Conservation (phyloP, 53 echinoderm and acorn worm genomes). For the Hippasteria phrygiana region DNA sequence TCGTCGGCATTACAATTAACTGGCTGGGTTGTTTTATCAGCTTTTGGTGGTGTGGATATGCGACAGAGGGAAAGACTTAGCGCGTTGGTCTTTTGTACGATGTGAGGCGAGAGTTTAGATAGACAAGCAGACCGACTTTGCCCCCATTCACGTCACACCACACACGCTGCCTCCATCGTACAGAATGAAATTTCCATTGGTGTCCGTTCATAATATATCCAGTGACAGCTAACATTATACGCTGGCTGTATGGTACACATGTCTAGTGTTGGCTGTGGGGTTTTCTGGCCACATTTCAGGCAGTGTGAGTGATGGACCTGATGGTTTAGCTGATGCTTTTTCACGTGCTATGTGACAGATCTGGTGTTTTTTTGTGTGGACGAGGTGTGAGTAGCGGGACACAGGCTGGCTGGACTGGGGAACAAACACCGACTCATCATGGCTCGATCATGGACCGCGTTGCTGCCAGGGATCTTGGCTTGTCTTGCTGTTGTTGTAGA, state of each 20-base stretch:
- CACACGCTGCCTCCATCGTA: conserved; percentile 37
- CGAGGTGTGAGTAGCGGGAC: conserved; percentile 2
- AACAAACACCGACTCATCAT: conserved; percentile 8
- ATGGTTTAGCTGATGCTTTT: conserved; percentile 17
- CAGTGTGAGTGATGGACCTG: neutral
- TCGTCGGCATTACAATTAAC: conserved; percentile 58
- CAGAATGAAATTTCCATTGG: conserved; percentile 42
- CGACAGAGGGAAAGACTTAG: neutral
- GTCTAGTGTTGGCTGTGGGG: neutral
- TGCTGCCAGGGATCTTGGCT: neutral
- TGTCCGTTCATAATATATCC: conserved; percentile 14
- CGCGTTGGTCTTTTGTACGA: conserved; percentile 36
- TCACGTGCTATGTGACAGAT: conserved; percentile 23
- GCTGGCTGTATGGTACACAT: neutral
- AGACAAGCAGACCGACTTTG: conserved; percentile 50
- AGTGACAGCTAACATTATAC: conserved; percentile 19
- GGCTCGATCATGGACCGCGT: conserved; percentile 11
- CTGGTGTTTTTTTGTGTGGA: neutral
- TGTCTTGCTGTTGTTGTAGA: conserved; percentile 22
- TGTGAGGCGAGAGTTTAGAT: conserved; percentile 42
- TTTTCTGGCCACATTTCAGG: neutral
- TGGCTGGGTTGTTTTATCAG: conserved; percentile 66
- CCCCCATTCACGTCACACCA: conserved; percentile 54
- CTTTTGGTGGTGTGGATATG: neutral
- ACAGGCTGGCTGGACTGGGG: neutral